phyloP scores from a whole-genome alignment of 2,113 vertebrate species.

The Chionis minor region DNA sequence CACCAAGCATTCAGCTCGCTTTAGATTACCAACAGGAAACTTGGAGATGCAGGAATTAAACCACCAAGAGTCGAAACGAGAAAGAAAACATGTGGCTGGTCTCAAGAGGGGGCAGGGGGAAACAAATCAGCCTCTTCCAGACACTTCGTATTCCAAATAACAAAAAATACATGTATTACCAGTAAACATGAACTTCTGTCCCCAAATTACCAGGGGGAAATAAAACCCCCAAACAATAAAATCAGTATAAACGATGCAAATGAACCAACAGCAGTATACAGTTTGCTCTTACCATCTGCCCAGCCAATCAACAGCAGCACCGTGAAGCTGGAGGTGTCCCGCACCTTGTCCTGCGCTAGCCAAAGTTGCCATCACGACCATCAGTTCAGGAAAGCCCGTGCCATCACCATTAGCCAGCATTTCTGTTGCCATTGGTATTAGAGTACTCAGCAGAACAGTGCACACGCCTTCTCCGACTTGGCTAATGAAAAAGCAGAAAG shows the following conservation, averaged over 20 bases:
- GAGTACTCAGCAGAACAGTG: conserved; percentile 92
- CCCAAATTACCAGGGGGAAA: background rate
- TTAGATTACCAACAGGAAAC: background rate
- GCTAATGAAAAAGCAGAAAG: conserved; percentile 64
- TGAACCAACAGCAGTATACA: background rate
- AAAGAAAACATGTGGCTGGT: background rate
- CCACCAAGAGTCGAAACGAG: background rate
- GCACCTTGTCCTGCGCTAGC: conserved; percentile 96
- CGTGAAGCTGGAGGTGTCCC: conserved; percentile 94
- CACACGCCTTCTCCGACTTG: conserved; percentile 99
- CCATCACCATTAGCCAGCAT: conserved; percentile 94
- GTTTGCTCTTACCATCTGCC: conserved; percentile 87
- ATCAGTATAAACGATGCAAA: background rate
- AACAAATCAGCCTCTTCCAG: background rate
- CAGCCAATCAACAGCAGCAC: conserved; percentile 94
- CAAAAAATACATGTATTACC: accelerated
- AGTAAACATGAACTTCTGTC: background rate
- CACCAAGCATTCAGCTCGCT: background rate
- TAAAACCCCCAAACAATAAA: no score
- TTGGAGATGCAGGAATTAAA: background rate
- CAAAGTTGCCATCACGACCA: conserved; percentile 97
- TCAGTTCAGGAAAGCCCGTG: conserved; percentile 95
- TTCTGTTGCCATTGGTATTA: conserved; percentile 97
- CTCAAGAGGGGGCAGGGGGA: background rate
- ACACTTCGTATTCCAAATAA: background rate